Base-by-base conservation (phyloP, 2,113 vertebrate genomes). In the Oplegnathus fasciatus region DNA sequence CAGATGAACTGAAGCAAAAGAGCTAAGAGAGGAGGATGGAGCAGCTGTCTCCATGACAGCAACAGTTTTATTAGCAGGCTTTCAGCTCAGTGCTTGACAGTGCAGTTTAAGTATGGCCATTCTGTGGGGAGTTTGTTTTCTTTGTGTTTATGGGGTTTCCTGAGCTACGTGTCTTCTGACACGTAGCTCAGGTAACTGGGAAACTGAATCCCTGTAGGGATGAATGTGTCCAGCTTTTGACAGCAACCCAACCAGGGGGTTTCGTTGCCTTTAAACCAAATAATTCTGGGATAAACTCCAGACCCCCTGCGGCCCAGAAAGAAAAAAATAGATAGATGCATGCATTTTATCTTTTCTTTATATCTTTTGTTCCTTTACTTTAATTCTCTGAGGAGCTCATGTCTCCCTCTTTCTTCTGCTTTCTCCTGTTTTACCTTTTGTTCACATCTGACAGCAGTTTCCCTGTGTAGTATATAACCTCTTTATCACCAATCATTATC, bases 11-110 rank as follows among this genome's bases (percentile, higher is more conserved):
- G 60, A 48, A 80, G 52, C 34, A 40, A 50, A 54, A 76, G 52
- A 42, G 42, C 13, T 34, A 48, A 42, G 50, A 79, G 48, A 72
- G 17, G 26, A 82, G 14, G 22, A 24, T 1, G 18, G 69, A 82
- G 73, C 77, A 75, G 74, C 81, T 52, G 87, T 81, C 77, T 83
- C 82, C 87, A 87, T 81, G 80, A 76, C 66, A 88, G 61, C 70
- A 20, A 42, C 8, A 60, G 57, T 55, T 86, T 86, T 57, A 55
- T 67, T 40, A 71, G 34, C 46, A 80, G 54, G 55, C 18, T 74
- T 73, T 62, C 17, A 68, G 44, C 26, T 70, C 55, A 13, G 67
- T 42, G 30, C 17, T 65, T 24, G 24, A 55, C 26, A 52, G 3
- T 65, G 17, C 2, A 57, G 30, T 80, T 75, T 34, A 17, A n/a